These are phyloP conservation scores for Frankliniella fusca DNA, from an alignment of 2,888 invertebrate genomes.

Conservation along the genomic window DNA sequence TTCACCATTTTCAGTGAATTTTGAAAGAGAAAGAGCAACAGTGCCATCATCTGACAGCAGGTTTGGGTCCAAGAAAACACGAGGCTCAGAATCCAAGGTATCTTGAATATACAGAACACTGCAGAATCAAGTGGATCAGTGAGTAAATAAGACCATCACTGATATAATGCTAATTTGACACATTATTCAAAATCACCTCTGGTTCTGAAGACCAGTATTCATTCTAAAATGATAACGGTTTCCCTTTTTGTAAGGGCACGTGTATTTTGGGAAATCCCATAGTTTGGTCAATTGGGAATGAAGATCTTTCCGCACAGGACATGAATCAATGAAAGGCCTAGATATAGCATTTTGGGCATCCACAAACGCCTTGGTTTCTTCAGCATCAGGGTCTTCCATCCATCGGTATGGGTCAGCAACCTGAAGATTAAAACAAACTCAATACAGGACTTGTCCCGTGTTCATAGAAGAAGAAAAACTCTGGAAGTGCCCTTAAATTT, in stretches of 20 bases:
- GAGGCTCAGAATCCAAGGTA: conserved; percentile 66
- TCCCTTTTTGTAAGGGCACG: conserved; percentile 79
- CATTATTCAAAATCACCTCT: conserved; percentile 58
- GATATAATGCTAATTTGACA: not conserved
- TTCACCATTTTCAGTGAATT: conserved; percentile 85
- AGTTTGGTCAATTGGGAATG: conserved; percentile 76
- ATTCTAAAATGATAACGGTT: conserved; percentile 83
- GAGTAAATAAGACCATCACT: conserved; percentile 11
- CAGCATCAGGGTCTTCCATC: conserved; percentile 92
- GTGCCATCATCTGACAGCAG: conserved; percentile 86
- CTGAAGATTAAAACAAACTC: conserved; percentile 51
- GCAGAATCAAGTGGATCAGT: conserved; percentile 37
- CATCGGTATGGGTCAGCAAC: conserved; percentile 88
- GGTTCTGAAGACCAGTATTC: conserved; percentile 95
- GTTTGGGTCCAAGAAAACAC: conserved; percentile 94
- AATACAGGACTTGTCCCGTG: too few species aligned
- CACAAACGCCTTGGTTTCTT: conserved; percentile 86
- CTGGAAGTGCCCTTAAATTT: too few species aligned
- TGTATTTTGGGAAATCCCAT: conserved; percentile 96
- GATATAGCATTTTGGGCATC: conserved; percentile 87
- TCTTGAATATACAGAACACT: conserved; percentile 90
- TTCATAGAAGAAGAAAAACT: too few species aligned
- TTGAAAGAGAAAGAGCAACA: conserved; percentile 66
- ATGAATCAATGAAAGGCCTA: conserved; percentile 74
- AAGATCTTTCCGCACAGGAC: conserved; percentile 67